A percentile compares a stretch with the other conserved stretches of the same genome.
Evolutionary conservation across 2,797 vertebrate genomes (phyloP).

Genomic region (Rhabdomys pumilio): DNA sequence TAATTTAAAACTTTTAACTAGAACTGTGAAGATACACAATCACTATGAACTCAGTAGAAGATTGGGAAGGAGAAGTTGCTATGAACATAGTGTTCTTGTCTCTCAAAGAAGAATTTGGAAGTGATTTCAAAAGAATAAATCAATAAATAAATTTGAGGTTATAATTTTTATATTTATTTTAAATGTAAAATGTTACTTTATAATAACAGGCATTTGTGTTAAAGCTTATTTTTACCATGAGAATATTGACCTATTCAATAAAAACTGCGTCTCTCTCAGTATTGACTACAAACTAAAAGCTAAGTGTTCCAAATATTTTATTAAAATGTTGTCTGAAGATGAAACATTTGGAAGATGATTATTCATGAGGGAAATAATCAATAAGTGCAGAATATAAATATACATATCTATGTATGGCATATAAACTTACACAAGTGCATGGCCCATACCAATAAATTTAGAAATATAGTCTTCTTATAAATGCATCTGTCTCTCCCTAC

Average conservation of each 20-base stretch:
- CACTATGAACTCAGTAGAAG: neutral
- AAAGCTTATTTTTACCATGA: neutral
- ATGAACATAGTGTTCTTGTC: neutral
- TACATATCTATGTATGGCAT: neutral
- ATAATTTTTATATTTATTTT: neutral
- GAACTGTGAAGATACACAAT: neutral
- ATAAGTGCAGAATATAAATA: neutral
- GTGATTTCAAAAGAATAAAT: neutral
- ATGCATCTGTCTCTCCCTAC: neutral
- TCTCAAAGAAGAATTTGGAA: neutral
- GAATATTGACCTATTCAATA: neutral
- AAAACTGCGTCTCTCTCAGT: neutral
- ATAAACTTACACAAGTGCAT: neutral
- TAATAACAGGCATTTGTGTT: neutral
- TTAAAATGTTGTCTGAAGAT: neutral
- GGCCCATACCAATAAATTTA: neutral
- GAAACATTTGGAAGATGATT: neutral
- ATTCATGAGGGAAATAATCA: neutral
- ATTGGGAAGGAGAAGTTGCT: neutral
- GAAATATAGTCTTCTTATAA: neutral
- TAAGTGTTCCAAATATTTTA: neutral
- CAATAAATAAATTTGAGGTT: neutral
- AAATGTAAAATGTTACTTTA: neutral
- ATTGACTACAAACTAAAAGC: neutral
- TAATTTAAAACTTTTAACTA: neutral